Evolutionary conservation across 2,797 vertebrate species (phyloP), one percentile per base, ranked within the genome.

Genomic region (Strix occidentalis): DNA sequence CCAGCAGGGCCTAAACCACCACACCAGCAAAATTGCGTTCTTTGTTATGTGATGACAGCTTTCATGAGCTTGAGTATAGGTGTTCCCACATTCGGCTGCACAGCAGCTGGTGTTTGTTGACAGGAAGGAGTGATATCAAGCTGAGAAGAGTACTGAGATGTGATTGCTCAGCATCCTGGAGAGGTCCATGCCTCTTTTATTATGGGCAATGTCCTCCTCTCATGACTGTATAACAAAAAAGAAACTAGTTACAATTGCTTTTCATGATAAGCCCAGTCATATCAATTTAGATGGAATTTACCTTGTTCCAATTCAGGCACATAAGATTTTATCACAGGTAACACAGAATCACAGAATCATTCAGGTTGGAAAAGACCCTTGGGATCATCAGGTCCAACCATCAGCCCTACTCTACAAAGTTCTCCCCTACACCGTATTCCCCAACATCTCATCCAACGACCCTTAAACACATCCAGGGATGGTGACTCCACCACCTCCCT

Each of bases 11-110:
- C 39, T 41, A 41, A 41, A 41, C 39, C 39, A 41, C 39, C 39
- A 13, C 58, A 74, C 9, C 0, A 4, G 6, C 1, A 63, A 81
- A 50, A 35, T 3, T 80, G 10, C 3, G 1, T 57, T 69, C 39
- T 83, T 83, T 81, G 8, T 76, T 88, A 33, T 8, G 16, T 45
- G 37, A 24, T 64, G 13, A 41, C 12, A 46, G 11, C 3, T 93
- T 81, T 54, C 18, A 35, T 10, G 14, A 35, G 20, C 50, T 78
- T 68, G 15, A 87, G 5, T 41, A 10, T 29, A 54, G 51, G 6
- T 80, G 25, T 54, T 74, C 21, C 53, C 45, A 77, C 31, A 48
- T 3, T 13, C 13, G 35, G 1, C 21, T 75, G 35, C 28, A 45
- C 28, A 90, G 28, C 24, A 65, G 16, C 13, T 68, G 63, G 13